These are phyloP conservation scores for Anguilla megastoma DNA, from an alignment of 2,797 vertebrate genomes.

Conservation along the genomic window DNA sequence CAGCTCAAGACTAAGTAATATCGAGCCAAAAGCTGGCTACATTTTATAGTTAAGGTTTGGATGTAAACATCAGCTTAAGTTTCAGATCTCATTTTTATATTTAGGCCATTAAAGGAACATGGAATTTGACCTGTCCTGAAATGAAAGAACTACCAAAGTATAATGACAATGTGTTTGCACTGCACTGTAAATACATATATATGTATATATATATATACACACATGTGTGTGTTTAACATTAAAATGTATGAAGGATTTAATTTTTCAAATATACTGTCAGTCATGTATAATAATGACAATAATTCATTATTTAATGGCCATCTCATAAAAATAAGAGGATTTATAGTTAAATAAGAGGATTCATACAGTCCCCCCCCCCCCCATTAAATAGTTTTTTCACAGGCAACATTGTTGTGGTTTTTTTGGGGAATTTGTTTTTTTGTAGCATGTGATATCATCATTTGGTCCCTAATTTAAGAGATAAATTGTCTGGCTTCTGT, in stretches of 20 bases:
- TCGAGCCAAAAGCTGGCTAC: not conserved
- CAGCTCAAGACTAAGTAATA: not conserved
- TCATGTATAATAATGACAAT: no score
- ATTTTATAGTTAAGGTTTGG: not conserved
- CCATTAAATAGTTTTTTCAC: not conserved
- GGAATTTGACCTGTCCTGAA: not conserved
- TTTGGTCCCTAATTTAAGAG: not conserved
- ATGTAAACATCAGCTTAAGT: not conserved
- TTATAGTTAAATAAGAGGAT: not conserved
- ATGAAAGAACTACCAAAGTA: not conserved
- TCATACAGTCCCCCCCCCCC: no score
- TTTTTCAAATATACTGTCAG: no score
- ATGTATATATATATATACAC: no score
- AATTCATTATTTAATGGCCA: no score
- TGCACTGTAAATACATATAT: no score
- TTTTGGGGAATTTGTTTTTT: no score
- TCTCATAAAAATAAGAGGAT: no score
- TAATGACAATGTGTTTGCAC: not conserved
- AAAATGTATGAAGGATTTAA: no score
- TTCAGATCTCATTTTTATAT: not conserved
- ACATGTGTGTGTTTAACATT: no score
- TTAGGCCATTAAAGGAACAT: not conserved
- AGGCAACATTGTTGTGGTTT: no score
- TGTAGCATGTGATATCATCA: not conserved
- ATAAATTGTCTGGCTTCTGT: not conserved